Evolutionary conservation across 2,888 invertebrate genomes (phyloP), one percentile per base, ranked within the genome.

Genomic region (Polymixis flavicincta): DNA sequence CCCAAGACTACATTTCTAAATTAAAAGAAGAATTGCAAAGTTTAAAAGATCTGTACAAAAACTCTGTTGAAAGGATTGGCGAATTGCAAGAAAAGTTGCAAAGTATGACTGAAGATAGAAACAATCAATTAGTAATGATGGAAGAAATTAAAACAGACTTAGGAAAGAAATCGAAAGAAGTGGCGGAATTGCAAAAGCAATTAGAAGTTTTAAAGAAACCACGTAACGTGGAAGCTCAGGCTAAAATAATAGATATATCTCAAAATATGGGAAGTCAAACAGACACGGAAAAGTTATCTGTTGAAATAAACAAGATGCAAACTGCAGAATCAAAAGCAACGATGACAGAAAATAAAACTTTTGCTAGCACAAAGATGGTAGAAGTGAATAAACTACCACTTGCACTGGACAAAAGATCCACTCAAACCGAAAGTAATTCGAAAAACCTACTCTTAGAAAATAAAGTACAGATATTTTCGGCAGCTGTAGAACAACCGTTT

Each of bases 381-480:
- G 55, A 70, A 67, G 25, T 73, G 1, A 69, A 78, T n/a, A 77
- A 77, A 73, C 48, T 63, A 65, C 81, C 55, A 66, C 2, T 50
- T 19, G 50, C 19, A 22, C 69, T 75, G 64, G 76, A 75, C 50
- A 77, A 71, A 76, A 74, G 54, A 60, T 79, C 81, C 52, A 82
- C 37, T 37, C 64, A 77, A 59, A 42, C 50, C 37, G 64, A 85
- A 71, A 78, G 78, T 4, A 88, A 88, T 52, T 77, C 0, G 8
- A 42, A 86, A 55, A 87, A 84, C 60, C 82, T 78, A 19, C 83
- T 87, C 55, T 76, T 86, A 28, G 13, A 85, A 7, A 94, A 93
- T 84, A 92, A 94, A 87, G 90, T 94, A 32, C 92, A 93, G 89
- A 88, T 95, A 83, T 86, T 94, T 52, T 86, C 92, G 8, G 92